phyloP scores from a whole-genome alignment of 2,797 vertebrate genomes.

The Scolopax rusticola region DNA sequence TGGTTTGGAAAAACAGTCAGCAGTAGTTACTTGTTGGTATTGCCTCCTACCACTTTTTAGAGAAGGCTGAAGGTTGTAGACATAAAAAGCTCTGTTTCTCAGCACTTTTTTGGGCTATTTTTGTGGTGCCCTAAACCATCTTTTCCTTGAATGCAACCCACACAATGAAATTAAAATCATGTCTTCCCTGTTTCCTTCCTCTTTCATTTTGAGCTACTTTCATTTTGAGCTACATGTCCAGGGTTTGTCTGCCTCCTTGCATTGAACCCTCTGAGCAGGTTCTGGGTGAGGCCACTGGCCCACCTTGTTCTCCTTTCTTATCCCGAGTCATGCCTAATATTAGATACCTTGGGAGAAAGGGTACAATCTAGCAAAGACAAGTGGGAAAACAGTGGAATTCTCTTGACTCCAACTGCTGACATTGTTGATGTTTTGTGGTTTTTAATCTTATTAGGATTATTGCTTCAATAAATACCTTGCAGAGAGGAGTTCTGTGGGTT shows the following conservation, averaged over 20 bases:
- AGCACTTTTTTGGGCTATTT: not conserved
- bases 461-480: conserved; percentile 44
- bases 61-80: not conserved
- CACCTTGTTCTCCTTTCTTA: not conserved
- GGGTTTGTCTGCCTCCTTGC: not conserved
- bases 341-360: not conserved
- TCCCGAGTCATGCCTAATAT: not conserved
- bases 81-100: not conserved
- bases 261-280: not conserved
- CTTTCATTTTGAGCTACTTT: conserved; percentile 4
- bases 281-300: not conserved
- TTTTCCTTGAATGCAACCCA: not conserved
- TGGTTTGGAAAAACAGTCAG: not conserved
- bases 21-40: not conserved
- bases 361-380: not conserved
- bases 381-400: not conserved
- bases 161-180: not conserved
- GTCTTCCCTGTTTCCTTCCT: not conserved
- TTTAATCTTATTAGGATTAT: conserved; percentile 44
- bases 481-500: not conserved
- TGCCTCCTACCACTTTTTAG: not conserved
- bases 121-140: not conserved
- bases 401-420: not conserved
- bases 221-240: no score
- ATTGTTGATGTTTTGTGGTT: conserved; percentile 2